Conservation (phyloP, 2,113 vertebrate genomes). For the Panthera uncia region DNA sequence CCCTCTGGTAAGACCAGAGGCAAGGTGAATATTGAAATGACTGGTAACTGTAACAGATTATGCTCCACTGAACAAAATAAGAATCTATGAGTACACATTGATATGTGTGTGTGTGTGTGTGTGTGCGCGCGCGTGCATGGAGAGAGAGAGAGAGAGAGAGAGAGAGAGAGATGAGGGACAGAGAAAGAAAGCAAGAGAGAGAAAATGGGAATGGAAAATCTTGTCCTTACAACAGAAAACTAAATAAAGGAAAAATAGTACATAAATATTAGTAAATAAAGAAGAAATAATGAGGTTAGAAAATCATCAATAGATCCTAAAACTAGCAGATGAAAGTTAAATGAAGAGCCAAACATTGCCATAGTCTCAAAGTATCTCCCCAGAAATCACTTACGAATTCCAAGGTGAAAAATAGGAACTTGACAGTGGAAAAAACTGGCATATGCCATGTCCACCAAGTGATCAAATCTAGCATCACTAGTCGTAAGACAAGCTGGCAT, state of each 20-base stretch:
- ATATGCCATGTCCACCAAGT: neutral
- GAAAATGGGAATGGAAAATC: no score
- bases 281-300: neutral
- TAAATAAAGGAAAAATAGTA: no score
- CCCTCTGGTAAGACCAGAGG: neutral
- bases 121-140: no score
- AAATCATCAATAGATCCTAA: neutral
- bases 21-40: neutral
- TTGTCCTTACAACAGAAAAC: neutral
- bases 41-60: neutral
- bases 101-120: neutral
- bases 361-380: neutral
- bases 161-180: neutral
- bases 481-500: neutral
- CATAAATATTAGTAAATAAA: neutral
- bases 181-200: neutral
- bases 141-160: neutral
- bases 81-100: no score
- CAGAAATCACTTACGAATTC: neutral
- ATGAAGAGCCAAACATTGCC: neutral
- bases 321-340: neutral
- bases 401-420: neutral
- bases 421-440: neutral
- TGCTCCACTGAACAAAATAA: neutral
- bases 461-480: neutral